Base-by-base conservation (phyloP, 2,888 invertebrate species). In the Drosophila subsilvestris region DNA sequence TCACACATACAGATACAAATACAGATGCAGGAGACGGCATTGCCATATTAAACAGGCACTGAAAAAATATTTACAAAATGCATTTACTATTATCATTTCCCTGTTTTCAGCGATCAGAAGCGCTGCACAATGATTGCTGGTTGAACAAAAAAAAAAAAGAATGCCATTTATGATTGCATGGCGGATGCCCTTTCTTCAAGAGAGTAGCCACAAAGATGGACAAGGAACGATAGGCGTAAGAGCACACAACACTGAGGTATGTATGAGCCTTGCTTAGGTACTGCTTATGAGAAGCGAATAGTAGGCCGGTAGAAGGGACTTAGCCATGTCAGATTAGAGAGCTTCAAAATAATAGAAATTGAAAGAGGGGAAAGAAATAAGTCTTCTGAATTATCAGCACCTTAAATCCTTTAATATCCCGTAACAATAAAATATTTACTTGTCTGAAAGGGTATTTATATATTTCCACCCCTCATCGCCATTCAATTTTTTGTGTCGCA, bases 1-100 rank as follows among this genome's bases (percentile, higher is more conserved):
- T 10, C 6, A 6, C 18, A 44, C 25, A n/a, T 3, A 25, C 18
- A 10, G 32, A 32, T 32, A 32, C 32, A 32, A 12, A 32, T 1
- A 14, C 4, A 37, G 37, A 6, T 14, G 7, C n/a, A 37, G 32
- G 12, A 32, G 32, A 14, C 5, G 32, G 12, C 32, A 32, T 18
- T 25, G 49, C 43, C 37, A 7, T 37, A n/a, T 45, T 54, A 44
- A 60, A 49, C 20, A 49, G 54, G 25, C 37, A 32, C 14, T 17
- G 32, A 14, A 70, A 69, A 63, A 71, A 63, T 49, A 57, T 71
- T 71, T 71, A 71, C 57, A 63, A 63, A 71, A 70, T 71, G 56
- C 63, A 72, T 70, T 62, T 70, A 62, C 62, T 70, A 71, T 69
- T 70, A 70, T 69, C 72, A 70, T 55, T 50, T 55, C 25, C 22